phyloP scores from a whole-genome alignment of 2,797 vertebrate species.

The Poeciliopsis presidionis region DNA sequence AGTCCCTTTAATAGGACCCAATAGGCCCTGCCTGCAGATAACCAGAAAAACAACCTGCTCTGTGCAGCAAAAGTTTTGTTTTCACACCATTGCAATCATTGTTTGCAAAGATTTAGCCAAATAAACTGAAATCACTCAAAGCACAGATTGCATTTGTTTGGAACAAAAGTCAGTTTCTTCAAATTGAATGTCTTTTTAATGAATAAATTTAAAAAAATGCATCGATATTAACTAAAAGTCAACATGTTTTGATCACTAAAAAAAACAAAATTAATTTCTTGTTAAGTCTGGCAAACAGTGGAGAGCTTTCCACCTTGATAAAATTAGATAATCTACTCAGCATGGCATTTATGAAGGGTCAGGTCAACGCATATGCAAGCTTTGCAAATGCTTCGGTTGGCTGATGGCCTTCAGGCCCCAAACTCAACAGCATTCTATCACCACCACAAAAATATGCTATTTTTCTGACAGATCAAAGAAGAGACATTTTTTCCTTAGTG shows the following conservation, averaged over 20 bases:
- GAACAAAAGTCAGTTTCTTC: slow-evolving; percentile 12
- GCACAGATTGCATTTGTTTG: not conserved
- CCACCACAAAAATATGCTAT: not conserved
- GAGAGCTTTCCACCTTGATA: not conserved
- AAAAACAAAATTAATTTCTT: not conserved
- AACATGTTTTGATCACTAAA: not conserved
- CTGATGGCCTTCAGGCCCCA: not conserved
- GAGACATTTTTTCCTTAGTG: not conserved
- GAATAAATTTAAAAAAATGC: not conserved
- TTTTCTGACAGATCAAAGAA: not conserved
- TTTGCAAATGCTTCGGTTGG: not conserved
- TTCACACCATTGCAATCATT: slow-evolving; percentile 54
- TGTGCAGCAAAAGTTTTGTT: slow-evolving; percentile 49
- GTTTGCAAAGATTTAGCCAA: slow-evolving; percentile 42
- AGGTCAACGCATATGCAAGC: not conserved
- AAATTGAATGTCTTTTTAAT: not conserved
- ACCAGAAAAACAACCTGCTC: slow-evolving; percentile 43
- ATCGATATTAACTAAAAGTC: not conserved
- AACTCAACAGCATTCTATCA: not conserved
- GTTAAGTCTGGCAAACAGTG: not conserved
- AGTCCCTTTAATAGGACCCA: slow-evolving; percentile 54
- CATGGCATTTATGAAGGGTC: not conserved
- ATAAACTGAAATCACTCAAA: slow-evolving; percentile 30
- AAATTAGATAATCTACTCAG: not conserved
- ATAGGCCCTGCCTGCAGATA: slow-evolving; percentile 59